Evolutionary conservation across 2,113 vertebrate species (phyloP), one percentile per base, ranked within the genome.

Genomic region (Eubucco bourcierii): DNA sequence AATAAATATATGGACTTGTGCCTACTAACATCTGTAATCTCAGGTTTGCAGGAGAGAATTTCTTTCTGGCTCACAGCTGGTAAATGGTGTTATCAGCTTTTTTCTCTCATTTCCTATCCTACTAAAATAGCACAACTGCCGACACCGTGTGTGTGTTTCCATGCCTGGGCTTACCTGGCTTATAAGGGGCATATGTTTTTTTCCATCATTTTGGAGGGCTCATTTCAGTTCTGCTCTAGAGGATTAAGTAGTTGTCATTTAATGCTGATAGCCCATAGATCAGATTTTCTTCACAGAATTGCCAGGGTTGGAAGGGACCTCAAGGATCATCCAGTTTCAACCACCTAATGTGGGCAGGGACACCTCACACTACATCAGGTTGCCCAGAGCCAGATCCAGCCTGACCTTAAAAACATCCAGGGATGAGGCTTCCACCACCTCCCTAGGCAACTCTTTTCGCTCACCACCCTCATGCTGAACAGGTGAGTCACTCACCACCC

Each of bases 31-130:
- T 12, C 76, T 78, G 31, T 78, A 88, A 90, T 83, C 44, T 75
- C 70, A 59, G 28, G 58, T 75, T 74, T 90, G 65, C 81, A 80
- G 39, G 55, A 87, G 81, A 91, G 87, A 94, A 86, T 72, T 16
- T 68, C 65, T 39, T 59, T 60, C 60, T 33, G 75, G 68, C 65
- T 83, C n/a, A 20, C 29, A 84, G 66, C 53, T 79, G 70, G 76
- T 72, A 91, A 77, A 90, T 8, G 8, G 12, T 8, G 6, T 79
- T 76, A 95, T 50, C 74, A 88, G 29, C 33, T 76, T 64, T 74
- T 85, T 87, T 44, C 14, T 44, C 41, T 15, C 34, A 55, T 86
- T 94, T 95, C 85, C 87, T 86, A 12, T 74, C 89, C 73, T 88
- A 87, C 73, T 13, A 63, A 94, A 93, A 94, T 63, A 96, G 87